Percentiles rank a stretch among this genome's conserved stretches.
Evolutionary conservation across 2,888 invertebrate genomes (phyloP).

Genomic region (Hydrotaea diabolus): DNA sequence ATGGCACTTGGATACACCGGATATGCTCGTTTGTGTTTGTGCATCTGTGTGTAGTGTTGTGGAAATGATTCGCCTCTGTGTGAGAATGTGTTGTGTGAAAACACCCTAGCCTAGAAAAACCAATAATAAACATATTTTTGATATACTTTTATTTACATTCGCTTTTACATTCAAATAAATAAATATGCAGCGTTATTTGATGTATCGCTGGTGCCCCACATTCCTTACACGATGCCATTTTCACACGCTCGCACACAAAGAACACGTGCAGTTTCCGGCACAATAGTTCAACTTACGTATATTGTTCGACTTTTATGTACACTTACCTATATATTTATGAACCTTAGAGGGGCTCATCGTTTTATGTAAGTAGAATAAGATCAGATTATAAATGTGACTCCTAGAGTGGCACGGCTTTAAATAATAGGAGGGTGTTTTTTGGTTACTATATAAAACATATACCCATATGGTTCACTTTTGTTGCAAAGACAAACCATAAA

Average conservation of each 20-base stretch:
- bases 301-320: too few species aligned
- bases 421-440: too few species aligned
- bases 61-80: background rate
- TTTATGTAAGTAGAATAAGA: too few species aligned
- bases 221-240: too few species aligned
- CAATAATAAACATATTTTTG: slow-evolving; percentile 59
- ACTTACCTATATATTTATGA: too few species aligned
- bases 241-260: background rate
- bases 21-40: slow-evolving; percentile 9
- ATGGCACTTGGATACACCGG: slow-evolving; percentile 14
- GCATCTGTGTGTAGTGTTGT: background rate
- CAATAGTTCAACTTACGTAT: background rate
- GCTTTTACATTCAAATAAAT: slow-evolving; percentile 12
- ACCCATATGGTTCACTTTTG: too few species aligned
- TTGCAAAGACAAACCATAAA: too few species aligned
- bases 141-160: slow-evolving; percentile 47
- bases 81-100: background rate
- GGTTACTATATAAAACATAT: too few species aligned
- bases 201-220: background rate
- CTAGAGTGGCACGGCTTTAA: too few species aligned
- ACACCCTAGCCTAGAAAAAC: slow-evolving; percentile 12
- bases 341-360: too few species aligned
- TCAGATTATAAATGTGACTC: too few species aligned
- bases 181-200: background rate
- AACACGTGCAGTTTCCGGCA: background rate